Percentiles rank a stretch among this genome's conserved stretches.
Evolutionary conservation across 2,888 invertebrate species (phyloP).

Genomic region (Heteromurus nitidus): DNA sequence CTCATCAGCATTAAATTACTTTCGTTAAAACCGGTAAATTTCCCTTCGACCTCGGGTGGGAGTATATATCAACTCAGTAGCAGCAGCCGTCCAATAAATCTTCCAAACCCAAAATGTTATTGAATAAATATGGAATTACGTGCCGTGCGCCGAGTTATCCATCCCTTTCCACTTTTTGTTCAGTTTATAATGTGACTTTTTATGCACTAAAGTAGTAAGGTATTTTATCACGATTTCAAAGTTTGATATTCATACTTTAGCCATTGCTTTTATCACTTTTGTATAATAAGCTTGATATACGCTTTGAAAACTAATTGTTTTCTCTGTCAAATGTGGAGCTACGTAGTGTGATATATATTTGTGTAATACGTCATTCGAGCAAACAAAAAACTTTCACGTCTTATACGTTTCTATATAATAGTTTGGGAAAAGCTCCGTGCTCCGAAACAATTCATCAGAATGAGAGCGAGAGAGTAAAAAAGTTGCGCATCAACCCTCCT

Average conservation of each 20-base stretch:
- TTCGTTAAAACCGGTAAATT: not conserved
- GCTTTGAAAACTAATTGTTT: slow-evolving; percentile 22
- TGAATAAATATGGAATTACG: slow-evolving; percentile 8
- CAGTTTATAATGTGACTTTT: too few relatives aligned
- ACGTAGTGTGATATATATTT: too few relatives aligned
- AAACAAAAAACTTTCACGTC: slow-evolving; percentile 33
- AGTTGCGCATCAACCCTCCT: slow-evolving; percentile 2
- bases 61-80: slow-evolving; percentile 9
- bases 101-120: not conserved
- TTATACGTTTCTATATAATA: slow-evolving; percentile 3
- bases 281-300: too few relatives aligned
- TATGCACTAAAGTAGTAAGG: too few relatives aligned
- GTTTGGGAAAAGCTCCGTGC: too few relatives aligned
- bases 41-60: not conserved
- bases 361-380: slow-evolving; percentile 2
- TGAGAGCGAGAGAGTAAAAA: not conserved
- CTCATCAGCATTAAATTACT: slow-evolving; percentile 1
- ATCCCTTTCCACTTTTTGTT: not conserved
- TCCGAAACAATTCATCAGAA: not conserved
- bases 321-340: not conserved
- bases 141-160: too few relatives aligned
- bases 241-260: too few relatives aligned
- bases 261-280: too few relatives aligned
- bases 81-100: slow-evolving; percentile 26
- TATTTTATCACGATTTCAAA: too few relatives aligned